Conservation (phyloP, 2,797 vertebrate species). For the Champsocephalus esox region DNA sequence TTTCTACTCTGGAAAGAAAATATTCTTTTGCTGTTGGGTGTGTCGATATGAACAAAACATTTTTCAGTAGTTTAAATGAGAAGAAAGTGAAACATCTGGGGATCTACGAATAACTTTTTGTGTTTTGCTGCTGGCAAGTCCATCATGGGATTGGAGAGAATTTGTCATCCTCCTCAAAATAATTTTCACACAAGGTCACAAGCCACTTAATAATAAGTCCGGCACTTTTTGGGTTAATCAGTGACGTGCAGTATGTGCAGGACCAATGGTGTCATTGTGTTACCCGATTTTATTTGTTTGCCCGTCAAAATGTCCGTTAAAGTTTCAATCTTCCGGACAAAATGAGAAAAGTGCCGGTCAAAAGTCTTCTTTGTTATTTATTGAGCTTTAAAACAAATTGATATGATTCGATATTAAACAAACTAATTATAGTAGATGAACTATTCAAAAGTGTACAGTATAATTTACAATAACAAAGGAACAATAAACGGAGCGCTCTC, state of each 20-base stretch:
- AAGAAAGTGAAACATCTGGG: conserved; percentile 65
- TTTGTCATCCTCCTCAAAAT: conserved; percentile 11
- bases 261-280: conserved; percentile 32
- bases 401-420: too few species aligned
- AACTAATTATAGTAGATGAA: too few species aligned
- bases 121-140: conserved; percentile 42
- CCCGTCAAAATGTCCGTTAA: too few species aligned
- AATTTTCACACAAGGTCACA: conserved; percentile 11
- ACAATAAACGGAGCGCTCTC: too few species aligned
- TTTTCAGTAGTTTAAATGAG: conserved; percentile 66
- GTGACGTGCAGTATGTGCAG: conserved; percentile 16
- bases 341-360: too few species aligned
- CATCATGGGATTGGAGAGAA: conserved; percentile 13
- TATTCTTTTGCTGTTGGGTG: conserved; percentile 72
- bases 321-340: too few species aligned
- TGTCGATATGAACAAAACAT: conserved; percentile 64
- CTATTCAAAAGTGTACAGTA: too few species aligned
- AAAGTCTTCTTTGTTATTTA: too few species aligned
- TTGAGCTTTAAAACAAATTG: too few species aligned
- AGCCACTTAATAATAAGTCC: conserved; percentile 11
- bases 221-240: conserved; percentile 7
- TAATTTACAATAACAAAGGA: too few species aligned
- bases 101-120: conserved; percentile 66
- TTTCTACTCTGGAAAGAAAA: conserved; percentile 59
- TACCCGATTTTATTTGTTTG: background rate